Conservation (phyloP, 2,797 vertebrate genomes). For the Choloepus didactylus region DNA sequence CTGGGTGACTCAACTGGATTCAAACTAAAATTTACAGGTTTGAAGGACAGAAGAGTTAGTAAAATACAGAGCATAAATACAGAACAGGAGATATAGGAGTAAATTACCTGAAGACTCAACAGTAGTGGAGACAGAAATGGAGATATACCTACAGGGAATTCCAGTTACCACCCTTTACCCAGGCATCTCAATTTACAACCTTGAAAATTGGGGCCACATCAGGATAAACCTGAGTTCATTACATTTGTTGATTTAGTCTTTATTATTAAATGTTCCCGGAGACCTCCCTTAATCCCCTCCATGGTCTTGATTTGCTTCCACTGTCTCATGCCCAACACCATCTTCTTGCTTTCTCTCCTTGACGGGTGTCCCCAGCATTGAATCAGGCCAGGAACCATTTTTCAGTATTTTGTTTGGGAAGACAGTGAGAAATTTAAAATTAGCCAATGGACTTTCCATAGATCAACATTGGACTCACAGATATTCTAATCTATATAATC, state of each 20-base stretch:
- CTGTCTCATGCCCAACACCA: too few species aligned
- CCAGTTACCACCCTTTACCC: neutral
- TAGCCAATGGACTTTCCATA: neutral
- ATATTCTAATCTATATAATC: neutral
- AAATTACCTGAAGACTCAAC: neutral
- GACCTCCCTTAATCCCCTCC: neutral
- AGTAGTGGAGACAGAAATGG: neutral
- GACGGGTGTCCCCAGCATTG: neutral
- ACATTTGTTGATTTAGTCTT: neutral
- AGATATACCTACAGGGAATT: neutral
- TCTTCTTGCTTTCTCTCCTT: neutral
- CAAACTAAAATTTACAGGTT: neutral
- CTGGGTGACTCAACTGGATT: neutral
- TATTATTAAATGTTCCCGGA: neutral
- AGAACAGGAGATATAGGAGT: neutral
- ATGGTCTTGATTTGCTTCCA: neutral
- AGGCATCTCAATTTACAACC: neutral
- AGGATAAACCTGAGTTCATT: neutral
- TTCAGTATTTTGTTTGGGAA: neutral
- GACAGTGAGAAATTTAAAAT: neutral
- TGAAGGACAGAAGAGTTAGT: neutral
- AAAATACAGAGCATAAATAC: neutral
- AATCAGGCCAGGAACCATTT: neutral
- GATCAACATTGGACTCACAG: neutral
- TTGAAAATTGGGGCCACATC: neutral